Percentiles rank a stretch among this genome's conserved stretches.
Evolutionary conservation across 2,113 vertebrate genomes (phyloP).

Genomic region (Pseudonaja textilis): DNA sequence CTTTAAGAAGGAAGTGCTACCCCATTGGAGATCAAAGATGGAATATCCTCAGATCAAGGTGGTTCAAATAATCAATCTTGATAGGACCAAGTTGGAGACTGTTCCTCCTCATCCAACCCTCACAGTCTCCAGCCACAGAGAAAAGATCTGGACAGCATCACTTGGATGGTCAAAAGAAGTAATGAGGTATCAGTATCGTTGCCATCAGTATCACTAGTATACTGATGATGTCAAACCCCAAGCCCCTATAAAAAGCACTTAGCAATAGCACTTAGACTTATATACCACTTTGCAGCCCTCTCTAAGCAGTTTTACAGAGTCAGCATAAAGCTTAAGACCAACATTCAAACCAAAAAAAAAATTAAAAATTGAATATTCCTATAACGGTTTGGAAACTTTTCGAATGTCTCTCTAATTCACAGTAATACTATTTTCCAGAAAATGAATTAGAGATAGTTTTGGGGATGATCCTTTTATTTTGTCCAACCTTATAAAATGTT

Average conservation of each 20-base stretch:
- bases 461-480: background rate
- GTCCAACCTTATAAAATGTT: background rate
- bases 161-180: background rate
- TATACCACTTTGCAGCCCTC: too few species aligned
- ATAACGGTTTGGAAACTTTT: background rate
- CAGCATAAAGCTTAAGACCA: background rate
- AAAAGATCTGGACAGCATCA: background rate
- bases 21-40: background rate
- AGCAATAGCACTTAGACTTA: too few species aligned
- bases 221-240: background rate
- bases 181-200: background rate
- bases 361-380: background rate
- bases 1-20: background rate
- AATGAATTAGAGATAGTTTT: background rate
- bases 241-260: background rate
- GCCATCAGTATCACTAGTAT: background rate
- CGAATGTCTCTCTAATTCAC: background rate
- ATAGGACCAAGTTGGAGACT: background rate
- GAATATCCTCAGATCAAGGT: background rate
- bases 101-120: background rate
- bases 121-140: background rate
- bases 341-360: background rate
- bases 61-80: background rate
- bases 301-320: too few species aligned
- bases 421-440: background rate